phyloP scores from a whole-genome alignment of 1,140 invertebrate genomes.

The Zaprionus gabonicus region DNA sequence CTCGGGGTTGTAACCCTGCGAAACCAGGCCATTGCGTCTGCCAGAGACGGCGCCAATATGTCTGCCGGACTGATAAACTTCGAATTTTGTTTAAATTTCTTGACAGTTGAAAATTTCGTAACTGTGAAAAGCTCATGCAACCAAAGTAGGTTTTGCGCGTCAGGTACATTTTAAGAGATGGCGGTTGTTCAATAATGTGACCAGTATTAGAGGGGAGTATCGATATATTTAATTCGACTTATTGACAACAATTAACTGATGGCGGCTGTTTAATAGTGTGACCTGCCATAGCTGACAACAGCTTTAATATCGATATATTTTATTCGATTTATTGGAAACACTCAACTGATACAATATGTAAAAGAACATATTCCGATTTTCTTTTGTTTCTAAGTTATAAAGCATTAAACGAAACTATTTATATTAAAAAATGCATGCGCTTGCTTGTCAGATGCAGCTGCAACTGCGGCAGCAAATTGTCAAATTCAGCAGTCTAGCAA shows the following conservation, averaged over 20 bases:
- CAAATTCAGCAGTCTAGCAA: slow-evolving; percentile 10
- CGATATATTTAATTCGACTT: slow-evolving; percentile 3
- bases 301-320: slow-evolving; percentile 2
- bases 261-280: neutral
- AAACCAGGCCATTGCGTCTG: slow-evolving; percentile 28
- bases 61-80: neutral
- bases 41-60: slow-evolving; percentile 4
- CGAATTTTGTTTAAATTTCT: slow-evolving; percentile 18
- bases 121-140: neutral
- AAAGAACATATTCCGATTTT: neutral
- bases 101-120: slow-evolving; percentile 18
- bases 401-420: neutral
- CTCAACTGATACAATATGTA: slow-evolving; percentile 1
- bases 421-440: neutral
- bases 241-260: neutral
- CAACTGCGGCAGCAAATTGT: neutral
- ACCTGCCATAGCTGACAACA: neutral
- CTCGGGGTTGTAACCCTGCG: neutral
- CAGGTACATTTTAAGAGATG: slow-evolving; percentile 11
- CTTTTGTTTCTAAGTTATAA: slow-evolving; percentile 2
- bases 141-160: slow-evolving; percentile 15
- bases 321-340: neutral
- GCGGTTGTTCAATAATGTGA: slow-evolving; percentile 8
- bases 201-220: slow-evolving; percentile 5
- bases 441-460: slow-evolving; percentile 3